Percentiles rank a stretch among this genome's conserved stretches.
phyloP scores from a whole-genome alignment of 2,888 invertebrate genomes.

The Metallyticus violacea region DNA sequence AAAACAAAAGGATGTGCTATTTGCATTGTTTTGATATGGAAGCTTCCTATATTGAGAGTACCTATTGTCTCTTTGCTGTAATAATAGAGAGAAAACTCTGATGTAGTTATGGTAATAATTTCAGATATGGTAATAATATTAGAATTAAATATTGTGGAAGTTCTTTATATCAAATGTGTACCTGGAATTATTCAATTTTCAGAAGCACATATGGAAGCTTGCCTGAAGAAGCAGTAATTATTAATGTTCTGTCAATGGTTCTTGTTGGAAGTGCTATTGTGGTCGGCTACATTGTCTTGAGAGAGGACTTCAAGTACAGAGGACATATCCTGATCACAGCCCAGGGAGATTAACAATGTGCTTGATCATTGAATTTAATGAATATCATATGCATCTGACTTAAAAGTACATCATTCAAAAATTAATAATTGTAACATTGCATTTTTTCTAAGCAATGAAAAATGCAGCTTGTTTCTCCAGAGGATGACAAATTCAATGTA shows the following conservation, averaged over 20 bases:
- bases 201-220: conserved; percentile 56
- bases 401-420: no score
- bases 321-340: conserved; percentile 55
- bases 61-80: no score
- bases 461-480: background rate
- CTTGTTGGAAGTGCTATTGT: conserved; percentile 63
- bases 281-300: conserved; percentile 62
- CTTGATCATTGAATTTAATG: no score
- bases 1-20: no score
- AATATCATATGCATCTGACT: background rate
- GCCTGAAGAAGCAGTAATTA: conserved; percentile 63
- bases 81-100: no score
- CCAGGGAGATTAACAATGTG: conserved; percentile 30
- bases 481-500: background rate
- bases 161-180: no score
- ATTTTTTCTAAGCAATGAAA: background rate
- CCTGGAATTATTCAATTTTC: conserved; percentile 42
- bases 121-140: no score
- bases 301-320: conserved; percentile 56
- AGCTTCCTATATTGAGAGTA: no score
- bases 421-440: no score
- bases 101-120: no score
- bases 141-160: no score
- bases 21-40: no score
- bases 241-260: conserved; percentile 66